Percentiles rank a stretch among this genome's conserved stretches.
Evolutionary conservation across 2,797 vertebrate genomes (phyloP).

Genomic region (Rhabdomys pumilio): DNA sequence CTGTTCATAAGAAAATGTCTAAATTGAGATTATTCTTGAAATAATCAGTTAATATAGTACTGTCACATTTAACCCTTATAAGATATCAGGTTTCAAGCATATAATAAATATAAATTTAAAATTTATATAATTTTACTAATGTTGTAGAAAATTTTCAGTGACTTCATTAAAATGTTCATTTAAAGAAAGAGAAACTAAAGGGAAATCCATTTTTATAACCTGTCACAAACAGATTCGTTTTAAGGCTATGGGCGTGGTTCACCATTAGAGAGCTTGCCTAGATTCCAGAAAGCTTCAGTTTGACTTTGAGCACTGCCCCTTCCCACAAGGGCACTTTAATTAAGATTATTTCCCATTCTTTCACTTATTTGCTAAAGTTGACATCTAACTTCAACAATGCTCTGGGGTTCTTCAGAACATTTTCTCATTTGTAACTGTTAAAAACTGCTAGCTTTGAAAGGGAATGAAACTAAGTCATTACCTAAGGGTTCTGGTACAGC

Average conservation of each 20-base stretch:
- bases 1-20: not conserved
- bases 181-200: not conserved
- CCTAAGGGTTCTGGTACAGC: not conserved
- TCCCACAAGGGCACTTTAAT: not conserved
- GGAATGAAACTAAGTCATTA: slow-evolving; percentile 39
- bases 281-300: not conserved
- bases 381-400: not conserved
- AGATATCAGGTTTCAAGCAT: slow-evolving; percentile 51
- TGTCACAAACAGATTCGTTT: not conserved
- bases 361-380: slow-evolving; percentile 25
- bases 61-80: not conserved
- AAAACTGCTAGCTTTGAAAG: slow-evolving; percentile 22
- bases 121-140: not conserved
- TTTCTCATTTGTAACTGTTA: slow-evolving; percentile 60
- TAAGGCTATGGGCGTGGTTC: not conserved
- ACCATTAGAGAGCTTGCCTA: not conserved
- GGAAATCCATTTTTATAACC: not conserved
- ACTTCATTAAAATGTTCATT: not conserved
- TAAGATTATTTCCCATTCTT: slow-evolving; percentile 23
- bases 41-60: not conserved
- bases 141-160: slow-evolving; percentile 36
- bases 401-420: not conserved
- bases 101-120: slow-evolving; percentile 11
- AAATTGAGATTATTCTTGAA: slow-evolving; percentile 22
- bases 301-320: not conserved